A percentile compares a stretch with the other conserved stretches of the same genome.
phyloP scores from a whole-genome alignment of 2,888 invertebrate genomes.

The Mamestra brassicae region DNA sequence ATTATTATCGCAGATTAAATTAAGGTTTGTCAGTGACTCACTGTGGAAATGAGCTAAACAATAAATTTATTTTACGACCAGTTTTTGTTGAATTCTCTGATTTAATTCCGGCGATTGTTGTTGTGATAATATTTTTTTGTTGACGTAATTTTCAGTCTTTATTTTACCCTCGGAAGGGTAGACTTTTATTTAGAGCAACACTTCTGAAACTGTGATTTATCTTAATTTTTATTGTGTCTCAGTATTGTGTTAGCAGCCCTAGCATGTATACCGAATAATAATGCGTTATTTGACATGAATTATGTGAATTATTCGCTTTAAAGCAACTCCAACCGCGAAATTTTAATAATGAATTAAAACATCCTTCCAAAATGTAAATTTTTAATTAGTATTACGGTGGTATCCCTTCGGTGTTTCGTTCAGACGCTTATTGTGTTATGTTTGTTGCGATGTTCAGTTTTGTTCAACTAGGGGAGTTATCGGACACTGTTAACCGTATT shows the following conservation, averaged over 20 bases:
- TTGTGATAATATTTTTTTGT: slow-evolving; percentile 19
- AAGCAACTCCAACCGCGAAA: slow-evolving; percentile 84
- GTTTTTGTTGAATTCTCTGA: slow-evolving; percentile 43
- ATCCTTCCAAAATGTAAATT: slow-evolving; percentile 89
- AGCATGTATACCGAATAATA: slow-evolving; percentile 62
- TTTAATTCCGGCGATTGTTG: slow-evolving; percentile 24
- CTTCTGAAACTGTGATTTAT: slow-evolving; percentile 24
- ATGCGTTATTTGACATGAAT: slow-evolving; percentile 82
- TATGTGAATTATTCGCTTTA: slow-evolving; percentile 82
- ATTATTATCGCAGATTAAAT: slow-evolving; percentile 57
- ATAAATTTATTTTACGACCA: slow-evolving; percentile 53
- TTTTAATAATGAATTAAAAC: slow-evolving; percentile 90
- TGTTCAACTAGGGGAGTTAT: slow-evolving; percentile 21
- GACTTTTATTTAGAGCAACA: slow-evolving; percentile 26
- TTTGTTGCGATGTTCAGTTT: slow-evolving; percentile 39
- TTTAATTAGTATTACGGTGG: slow-evolving; percentile 83
- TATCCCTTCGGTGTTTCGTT: slow-evolving; percentile 63
- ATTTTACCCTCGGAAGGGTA: slow-evolving; percentile 17
- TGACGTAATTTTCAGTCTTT: slow-evolving; percentile 32
- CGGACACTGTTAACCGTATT: not conserved
- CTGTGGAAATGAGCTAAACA: slow-evolving; percentile 47
- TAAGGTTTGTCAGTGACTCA: slow-evolving; percentile 46
- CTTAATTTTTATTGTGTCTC: slow-evolving; percentile 28
- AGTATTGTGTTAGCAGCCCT: slow-evolving; percentile 50
- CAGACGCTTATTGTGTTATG: slow-evolving; percentile 60